phyloP scores from a whole-genome alignment of 2,797 vertebrate species.

The Myotis vivesi region DNA sequence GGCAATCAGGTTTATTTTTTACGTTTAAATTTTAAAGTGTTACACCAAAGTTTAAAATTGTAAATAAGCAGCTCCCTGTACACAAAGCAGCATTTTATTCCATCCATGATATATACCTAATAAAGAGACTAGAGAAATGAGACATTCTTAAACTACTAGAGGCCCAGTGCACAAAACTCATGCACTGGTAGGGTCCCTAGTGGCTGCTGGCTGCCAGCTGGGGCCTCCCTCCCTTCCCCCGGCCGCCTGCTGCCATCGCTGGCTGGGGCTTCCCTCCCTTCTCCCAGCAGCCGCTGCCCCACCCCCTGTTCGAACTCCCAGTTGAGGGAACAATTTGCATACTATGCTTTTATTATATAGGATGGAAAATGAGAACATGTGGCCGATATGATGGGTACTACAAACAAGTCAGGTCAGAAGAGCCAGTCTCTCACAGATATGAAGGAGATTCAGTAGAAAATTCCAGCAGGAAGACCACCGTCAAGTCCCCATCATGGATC shows the following conservation, averaged over 20 bases:
- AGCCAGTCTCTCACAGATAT: not conserved
- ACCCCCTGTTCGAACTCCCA: too few species aligned
- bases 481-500: too few species aligned
- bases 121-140: not conserved
- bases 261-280: too few species aligned
- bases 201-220: too few species aligned
- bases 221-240: too few species aligned
- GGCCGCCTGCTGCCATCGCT: too few species aligned
- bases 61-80: not conserved
- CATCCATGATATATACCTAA: not conserved
- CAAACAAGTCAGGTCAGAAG: not conserved
- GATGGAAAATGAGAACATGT: not conserved
- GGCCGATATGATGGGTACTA: not conserved
- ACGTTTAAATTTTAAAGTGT: not conserved
- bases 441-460: not conserved
- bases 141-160: not conserved
- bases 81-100: not conserved
- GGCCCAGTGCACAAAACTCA: too few species aligned
- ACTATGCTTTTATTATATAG: too few species aligned
- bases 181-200: too few species aligned
- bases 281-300: too few species aligned
- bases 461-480: not conserved
- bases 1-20: conserved; percentile 74
- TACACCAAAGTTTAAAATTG: not conserved
- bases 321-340: too few species aligned